Evolutionary conservation across 92 coral and sea anemone genomes (phyloP), one percentile per base, ranked within the genome.

Genomic region (Desmophyllum pertusum): DNA sequence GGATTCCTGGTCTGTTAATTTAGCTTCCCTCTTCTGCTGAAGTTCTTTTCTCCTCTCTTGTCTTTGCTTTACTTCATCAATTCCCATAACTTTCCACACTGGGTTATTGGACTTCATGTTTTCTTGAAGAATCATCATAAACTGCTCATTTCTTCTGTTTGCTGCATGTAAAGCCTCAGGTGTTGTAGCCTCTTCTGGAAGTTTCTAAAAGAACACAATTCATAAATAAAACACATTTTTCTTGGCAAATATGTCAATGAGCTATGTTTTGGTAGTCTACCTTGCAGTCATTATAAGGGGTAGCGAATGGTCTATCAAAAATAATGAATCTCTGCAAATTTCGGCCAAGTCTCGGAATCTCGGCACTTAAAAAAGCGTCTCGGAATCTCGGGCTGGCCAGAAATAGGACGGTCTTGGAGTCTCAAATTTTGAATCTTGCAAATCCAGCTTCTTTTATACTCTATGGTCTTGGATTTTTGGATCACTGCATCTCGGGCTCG

Each of bases 41-140:
- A 27, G 70, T 41, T 71, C 86, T 45, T 19, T 73, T 41, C 71
- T 82, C 43, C 70, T 71, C 35, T 59, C 57, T 71, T 82, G 86
- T 29, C 72, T 42, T 57, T 42, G 41, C 46, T 72, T 45, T 30
- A 61, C 86, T 41, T 82, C 86, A 1, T 82, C 70, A 0, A 55
- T 37, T 31, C 86, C 86, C 78, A 82, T 82, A 41, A 82, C 86
- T 46, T 82, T 72, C 86, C 86, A 82, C 14, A 43, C 86, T 41
- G 86, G 86, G 42, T 82, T 71, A 4, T 39, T 82, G 27, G 86
- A 82, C 30, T 73, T 82, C 79, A 82, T 82, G 63, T 82, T 82
- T 59, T 82, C 86, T 57, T 82, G 52, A 25, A 82, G 86, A 53
- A 82, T 71, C 67, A 42, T 82, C 9, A 82, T 52, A 82, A 82